Evolutionary conservation across 2,113 vertebrate genomes (phyloP).

Genomic region (Etheostoma cragini): DNA sequence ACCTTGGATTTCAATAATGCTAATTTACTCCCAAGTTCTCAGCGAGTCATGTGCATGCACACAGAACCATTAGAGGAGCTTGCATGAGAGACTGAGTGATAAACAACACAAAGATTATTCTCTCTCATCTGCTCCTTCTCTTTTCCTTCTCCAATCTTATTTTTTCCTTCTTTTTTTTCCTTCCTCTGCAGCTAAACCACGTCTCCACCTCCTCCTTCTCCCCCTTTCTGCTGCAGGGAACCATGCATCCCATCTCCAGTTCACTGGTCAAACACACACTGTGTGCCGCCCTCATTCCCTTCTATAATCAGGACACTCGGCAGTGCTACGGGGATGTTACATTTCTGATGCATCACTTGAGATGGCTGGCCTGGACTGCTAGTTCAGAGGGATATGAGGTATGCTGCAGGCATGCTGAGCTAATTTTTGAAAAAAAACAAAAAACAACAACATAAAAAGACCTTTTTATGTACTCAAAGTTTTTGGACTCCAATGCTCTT

Average conservation of each 20-base stretch:
- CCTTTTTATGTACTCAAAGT: conserved; percentile 52
- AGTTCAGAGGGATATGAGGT: conserved; percentile 60
- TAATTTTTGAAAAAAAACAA: conserved; percentile 60
- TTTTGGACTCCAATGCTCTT: conserved; percentile 50
- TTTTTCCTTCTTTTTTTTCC: conserved; percentile 42
- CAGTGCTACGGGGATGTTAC: conserved; percentile 76
- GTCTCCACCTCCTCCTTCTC: conserved; percentile 30
- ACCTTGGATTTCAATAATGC: conserved; percentile 65
- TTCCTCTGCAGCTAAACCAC: conserved; percentile 64
- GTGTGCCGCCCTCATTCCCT: conserved; percentile 78
- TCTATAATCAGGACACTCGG: conserved; percentile 80
- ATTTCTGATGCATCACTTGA: conserved; percentile 82
- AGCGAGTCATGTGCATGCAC: conserved; percentile 34
- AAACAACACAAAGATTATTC: conserved; percentile 58
- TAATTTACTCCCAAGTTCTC: conserved; percentile 58
- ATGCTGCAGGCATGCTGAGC: conserved; percentile 63
- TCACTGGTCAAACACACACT: conserved; percentile 83
- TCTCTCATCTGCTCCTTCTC: conserved; percentile 46
- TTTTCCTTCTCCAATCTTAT: conserved; percentile 48
- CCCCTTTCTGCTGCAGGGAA: conserved; percentile 72
- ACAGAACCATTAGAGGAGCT: conserved; percentile 34
- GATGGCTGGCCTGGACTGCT: conserved; percentile 76
- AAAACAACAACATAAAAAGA: background rate
- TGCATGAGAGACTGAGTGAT: conserved; percentile 28
- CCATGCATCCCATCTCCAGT: conserved; percentile 80